Base-by-base conservation (phyloP, 2,888 invertebrate species). In the Drosophila aldrichi region DNA sequence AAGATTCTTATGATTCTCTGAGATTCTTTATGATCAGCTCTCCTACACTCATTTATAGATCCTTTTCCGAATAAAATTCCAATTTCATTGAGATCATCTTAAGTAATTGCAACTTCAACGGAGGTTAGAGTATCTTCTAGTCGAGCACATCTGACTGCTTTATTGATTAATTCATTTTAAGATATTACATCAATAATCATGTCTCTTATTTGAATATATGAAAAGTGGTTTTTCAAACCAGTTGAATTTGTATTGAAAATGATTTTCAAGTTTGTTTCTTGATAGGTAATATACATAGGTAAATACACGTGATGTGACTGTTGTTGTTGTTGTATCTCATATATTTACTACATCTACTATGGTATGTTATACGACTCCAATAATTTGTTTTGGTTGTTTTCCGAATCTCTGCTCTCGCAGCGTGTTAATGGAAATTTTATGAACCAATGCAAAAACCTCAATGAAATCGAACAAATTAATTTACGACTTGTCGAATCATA, bases 381-480 rank as follows among this genome's bases (percentile, higher is more conserved):
- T 6, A 32, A 48, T 48, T 49, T 7, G 25, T 16, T 7, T 32
- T 29, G n/a, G n/a, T 18, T 48, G 12, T 44, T 48, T 48, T 48
- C n/a, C 34, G 34, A 49, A 49, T 49, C 49, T 49, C 32, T 49
- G 32, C 32, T n/a, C 32, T 32, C 18, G n/a, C 25, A 9, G 46
- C 54, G 16, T 34, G 40, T 44, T 61, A 44, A 16, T 44, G 25
- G 40, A 34, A 22, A 2, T n/a, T 59, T 46, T 48, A 44, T 40
- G 57, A 61, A n/a, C 36, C 16, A 36, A 38, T 16, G 16, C 16
- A 16, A 38, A 38, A 38, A 16, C 14, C 22, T 46, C 32, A 66
- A 68, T 66, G 49, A 51, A 66, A 52, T 9, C 38, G 9, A 10
- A 40, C 32, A 29, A 25, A 46, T 46, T 65, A 5, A 41, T 66